Base-by-base conservation (phyloP, 64 coral and sea anemone species). In the Montipora foliosa region DNA sequence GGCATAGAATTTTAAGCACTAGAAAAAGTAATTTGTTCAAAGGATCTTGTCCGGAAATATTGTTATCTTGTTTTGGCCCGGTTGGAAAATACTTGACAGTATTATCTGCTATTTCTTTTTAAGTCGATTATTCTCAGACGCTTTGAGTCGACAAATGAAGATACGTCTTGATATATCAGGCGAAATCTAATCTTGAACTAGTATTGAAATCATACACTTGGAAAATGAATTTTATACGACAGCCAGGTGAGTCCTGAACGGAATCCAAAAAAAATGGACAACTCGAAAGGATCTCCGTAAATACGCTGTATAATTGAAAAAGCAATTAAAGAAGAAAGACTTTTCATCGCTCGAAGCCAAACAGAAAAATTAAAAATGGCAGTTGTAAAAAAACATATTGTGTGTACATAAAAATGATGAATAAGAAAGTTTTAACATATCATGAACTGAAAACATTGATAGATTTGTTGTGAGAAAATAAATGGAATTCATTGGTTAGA, bases 351-450 rank as follows among this genome's bases (percentile, higher is more conserved):
- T 71, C 44, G 15, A 69, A 16, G 44, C 81, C 81, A 84, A 84
- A 86, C 66, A 86, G 44, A 48, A 45, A 86, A 49, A 86, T 86
- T 86, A 86, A 71, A 71, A 86, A 71, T 71, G 64, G 64, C 82
- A 71, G 19, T 86, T 86, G 19, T 72, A 70, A 66, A 25, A 49
- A 86, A 71, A 86, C n/a, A 37, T 86, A 72, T 86, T 71, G 37
- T 86, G 66, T 86, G 82, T 71, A 86, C 62, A 70, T 71, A 86
- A 71, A 86, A 71, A 86, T 71, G 71, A 71, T 86, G 66, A 86
- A 71, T 19, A 13, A 49, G 45, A 49, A 86, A 46, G 82, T 51
- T 50, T 70, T 22, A 86, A 86, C 47, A 71, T 71, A 49, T 71
- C 45, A 72, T 51, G 17, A 37, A 37, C 37, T 37, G 66, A 68